Evolutionary conservation across 1,140 invertebrate species (phyloP).

Genomic region (Meloidogyne floridensis): DNA sequence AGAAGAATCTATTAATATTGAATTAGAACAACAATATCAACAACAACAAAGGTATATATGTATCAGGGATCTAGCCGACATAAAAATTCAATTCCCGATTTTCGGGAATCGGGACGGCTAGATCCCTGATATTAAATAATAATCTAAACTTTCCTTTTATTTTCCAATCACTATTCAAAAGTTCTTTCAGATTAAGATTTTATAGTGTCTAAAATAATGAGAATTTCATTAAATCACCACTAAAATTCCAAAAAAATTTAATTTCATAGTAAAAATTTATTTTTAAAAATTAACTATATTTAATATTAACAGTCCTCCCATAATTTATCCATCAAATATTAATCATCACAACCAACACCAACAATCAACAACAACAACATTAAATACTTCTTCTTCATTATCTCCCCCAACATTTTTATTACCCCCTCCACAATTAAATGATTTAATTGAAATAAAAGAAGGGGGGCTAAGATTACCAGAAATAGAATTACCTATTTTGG

Average conservation of each 20-base stretch:
- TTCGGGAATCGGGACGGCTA: too few relatives aligned
- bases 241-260: too few relatives aligned
- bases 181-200: too few relatives aligned
- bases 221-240: too few relatives aligned
- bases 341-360: too few relatives aligned
- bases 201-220: too few relatives aligned
- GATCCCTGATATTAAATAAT: too few relatives aligned
- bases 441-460: slow-evolving; percentile 5
- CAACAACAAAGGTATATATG: neutral
- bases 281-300: neutral
- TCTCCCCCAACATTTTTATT: slow-evolving; percentile 4
- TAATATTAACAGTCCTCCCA: neutral
- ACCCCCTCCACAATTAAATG: neutral
- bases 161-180: too few relatives aligned
- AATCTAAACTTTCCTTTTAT: too few relatives aligned
- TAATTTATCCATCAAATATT: neutral
- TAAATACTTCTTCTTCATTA: neutral
- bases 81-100: too few relatives aligned
- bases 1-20: neutral
- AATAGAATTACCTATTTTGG: neutral
- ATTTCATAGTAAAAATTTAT: too few relatives aligned
- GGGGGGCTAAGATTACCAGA: neutral
- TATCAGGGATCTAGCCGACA: too few relatives aligned
- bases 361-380: neutral
- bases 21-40: neutral